Evolutionary conservation across 2,888 invertebrate species (phyloP).

Genomic region (Campaea margaritaria): DNA sequence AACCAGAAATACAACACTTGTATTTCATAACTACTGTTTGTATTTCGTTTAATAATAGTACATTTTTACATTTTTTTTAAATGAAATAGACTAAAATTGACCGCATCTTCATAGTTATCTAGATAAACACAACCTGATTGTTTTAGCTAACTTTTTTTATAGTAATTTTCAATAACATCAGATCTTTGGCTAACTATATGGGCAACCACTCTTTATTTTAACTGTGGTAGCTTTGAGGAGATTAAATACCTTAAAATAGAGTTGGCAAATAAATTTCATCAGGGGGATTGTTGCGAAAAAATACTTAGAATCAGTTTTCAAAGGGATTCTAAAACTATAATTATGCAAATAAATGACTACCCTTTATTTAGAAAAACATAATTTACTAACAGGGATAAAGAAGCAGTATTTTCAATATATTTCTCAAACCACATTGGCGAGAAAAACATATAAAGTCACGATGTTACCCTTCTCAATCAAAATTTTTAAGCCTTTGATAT

Average conservation of each 20-base stretch:
- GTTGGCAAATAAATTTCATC: too few relatives aligned
- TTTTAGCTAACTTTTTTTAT: background rate
- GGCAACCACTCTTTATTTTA: slow-evolving; percentile 35
- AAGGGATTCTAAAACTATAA: background rate
- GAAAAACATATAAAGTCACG: too few relatives aligned
- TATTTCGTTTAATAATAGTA: background rate
- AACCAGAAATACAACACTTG: background rate
- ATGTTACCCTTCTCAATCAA: too few relatives aligned
- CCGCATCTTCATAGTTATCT: background rate
- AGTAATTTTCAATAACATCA: slow-evolving; percentile 18
- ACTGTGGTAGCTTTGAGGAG: slow-evolving; percentile 14
- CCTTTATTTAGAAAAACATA: background rate
- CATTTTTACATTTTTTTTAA: too few relatives aligned
- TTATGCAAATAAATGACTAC: slow-evolving; percentile 17
- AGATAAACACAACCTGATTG: background rate
- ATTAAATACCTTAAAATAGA: background rate
- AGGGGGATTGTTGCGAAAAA: background rate
- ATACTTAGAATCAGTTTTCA: too few relatives aligned
- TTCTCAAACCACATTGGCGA: background rate
- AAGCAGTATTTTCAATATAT: background rate
- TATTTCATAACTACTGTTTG: background rate
- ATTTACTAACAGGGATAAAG: background rate
- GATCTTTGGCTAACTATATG: slow-evolving; percentile 42
- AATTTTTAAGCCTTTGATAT: too few relatives aligned
- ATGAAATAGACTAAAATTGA: slow-evolving; percentile 4